Percentiles rank a stretch among this genome's conserved stretches.
These are phyloP conservation scores for Trissoscelio sp. DNA, from an alignment of 2,888 invertebrate species.

Conservation along the genomic window DNA sequence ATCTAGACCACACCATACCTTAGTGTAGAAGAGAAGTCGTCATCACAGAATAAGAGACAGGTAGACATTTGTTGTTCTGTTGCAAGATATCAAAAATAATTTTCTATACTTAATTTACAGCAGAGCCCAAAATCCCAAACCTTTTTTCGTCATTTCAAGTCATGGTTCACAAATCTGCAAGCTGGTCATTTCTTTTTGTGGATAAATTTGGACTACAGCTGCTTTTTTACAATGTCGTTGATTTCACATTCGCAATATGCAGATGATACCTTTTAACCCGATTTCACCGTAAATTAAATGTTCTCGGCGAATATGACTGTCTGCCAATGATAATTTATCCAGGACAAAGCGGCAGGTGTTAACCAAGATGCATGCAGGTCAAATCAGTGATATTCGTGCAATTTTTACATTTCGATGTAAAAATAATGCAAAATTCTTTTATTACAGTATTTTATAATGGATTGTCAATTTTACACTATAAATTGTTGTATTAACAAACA, in stretches of 20 bases:
- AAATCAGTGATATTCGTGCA: conserved; percentile 57
- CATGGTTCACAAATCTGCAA: conserved; percentile 25
- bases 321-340: conserved; percentile 65
- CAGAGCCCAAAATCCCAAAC: too few species aligned
- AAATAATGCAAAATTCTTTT: too few species aligned
- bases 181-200: conserved; percentile 2
- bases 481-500: too few species aligned
- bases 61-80: conserved; percentile 57
- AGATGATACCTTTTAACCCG: conserved; percentile 59
- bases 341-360: conserved; percentile 69
- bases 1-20: conserved; percentile 70
- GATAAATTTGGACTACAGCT: conserved; percentile 28
- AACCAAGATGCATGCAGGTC: conserved; percentile 46
- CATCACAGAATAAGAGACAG: conserved; percentile 64
- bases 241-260: conserved; percentile 37
- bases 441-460: too few species aligned
- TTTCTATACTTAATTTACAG: background rate
- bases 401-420: conserved; percentile 4
- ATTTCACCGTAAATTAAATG: conserved; percentile 64
- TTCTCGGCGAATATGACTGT: conserved; percentile 49
- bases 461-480: too few species aligned
- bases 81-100: conserved; percentile 47
- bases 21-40: conserved; percentile 58
- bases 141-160: too few species aligned
- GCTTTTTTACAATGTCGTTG: conserved; percentile 43